These are phyloP conservation scores for Cacatua alba DNA, from an alignment of 2,113 vertebrate species.

Conservation along the genomic window DNA sequence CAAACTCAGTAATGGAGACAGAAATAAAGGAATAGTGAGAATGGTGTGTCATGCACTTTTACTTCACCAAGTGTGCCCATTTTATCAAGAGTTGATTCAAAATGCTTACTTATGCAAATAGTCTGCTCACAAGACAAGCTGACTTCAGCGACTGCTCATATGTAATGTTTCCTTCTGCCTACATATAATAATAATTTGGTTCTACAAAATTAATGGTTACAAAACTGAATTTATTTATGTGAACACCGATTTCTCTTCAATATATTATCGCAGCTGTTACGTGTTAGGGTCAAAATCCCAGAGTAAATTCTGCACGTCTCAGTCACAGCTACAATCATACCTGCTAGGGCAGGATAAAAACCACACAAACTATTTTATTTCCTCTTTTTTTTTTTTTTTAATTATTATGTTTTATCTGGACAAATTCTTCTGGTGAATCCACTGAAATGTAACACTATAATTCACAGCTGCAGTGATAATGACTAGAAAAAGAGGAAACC, in stretches of 20 bases:
- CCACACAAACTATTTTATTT: not conserved
- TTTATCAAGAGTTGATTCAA: not conserved
- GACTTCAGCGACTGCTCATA: not conserved
- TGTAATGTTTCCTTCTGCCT: not conserved
- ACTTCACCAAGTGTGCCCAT: not conserved
- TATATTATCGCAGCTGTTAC: not conserved
- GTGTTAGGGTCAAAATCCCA: not conserved
- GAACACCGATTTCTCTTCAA: not conserved
- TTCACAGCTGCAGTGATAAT: constrained; percentile 58
- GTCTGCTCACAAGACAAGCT: not conserved
- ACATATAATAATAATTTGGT: not conserved
- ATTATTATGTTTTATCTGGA: constrained; percentile 37
- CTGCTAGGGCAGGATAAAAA: not conserved
- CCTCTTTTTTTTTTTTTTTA: not conserved
- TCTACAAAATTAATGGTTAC: not conserved
- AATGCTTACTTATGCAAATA: not conserved
- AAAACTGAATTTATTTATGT: not conserved
- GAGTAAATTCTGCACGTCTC: not conserved
- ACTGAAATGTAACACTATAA: constrained; percentile 34
- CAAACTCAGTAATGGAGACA: not conserved
- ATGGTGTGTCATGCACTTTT: not conserved
- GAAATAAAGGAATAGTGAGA: not conserved
- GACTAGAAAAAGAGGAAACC: constrained; percentile 32
- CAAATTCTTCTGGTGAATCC: constrained; percentile 19
- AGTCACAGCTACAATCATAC: not conserved